Conservation (phyloP, 2,888 invertebrate genomes). For the Cephus rjabovi region DNA sequence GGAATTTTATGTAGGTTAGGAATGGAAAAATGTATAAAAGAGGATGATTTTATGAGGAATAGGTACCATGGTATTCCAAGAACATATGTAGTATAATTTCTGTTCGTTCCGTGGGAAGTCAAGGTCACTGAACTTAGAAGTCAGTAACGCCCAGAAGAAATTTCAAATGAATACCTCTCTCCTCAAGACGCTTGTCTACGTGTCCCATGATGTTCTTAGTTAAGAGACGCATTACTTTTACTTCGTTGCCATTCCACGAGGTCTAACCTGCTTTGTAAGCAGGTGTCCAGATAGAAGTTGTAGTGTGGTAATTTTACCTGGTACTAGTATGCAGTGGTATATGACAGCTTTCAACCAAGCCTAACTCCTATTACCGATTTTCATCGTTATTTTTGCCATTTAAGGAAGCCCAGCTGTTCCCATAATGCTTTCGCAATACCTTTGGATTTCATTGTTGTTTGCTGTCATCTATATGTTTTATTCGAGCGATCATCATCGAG, state of each 20-base stretch:
- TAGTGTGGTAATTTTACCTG: background rate
- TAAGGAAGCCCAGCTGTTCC: background rate
- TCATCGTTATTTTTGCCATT: background rate
- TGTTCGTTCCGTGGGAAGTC: background rate
- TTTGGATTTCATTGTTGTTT: slow-evolving; percentile 48
- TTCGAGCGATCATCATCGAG: slow-evolving; percentile 43
- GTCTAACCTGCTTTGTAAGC: background rate
- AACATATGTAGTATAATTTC: background rate
- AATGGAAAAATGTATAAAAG: background rate
- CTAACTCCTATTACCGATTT: background rate
- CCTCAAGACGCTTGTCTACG: background rate
- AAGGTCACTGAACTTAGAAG: background rate
- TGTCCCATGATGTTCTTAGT: background rate
- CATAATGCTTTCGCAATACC: background rate
- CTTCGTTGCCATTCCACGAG: background rate
- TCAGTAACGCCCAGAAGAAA: background rate
- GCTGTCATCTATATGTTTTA: slow-evolving; percentile 44
- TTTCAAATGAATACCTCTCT: background rate
- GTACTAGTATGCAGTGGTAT: background rate
- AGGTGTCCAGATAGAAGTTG: background rate
- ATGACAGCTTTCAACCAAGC: background rate
- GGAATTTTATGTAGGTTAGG: background rate
- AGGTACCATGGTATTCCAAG: background rate
- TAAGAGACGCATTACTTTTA: background rate
- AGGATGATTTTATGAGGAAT: background rate